Evolutionary conservation across 2,113 vertebrate genomes (phyloP).

Genomic region (Chloebia gouldiae): DNA sequence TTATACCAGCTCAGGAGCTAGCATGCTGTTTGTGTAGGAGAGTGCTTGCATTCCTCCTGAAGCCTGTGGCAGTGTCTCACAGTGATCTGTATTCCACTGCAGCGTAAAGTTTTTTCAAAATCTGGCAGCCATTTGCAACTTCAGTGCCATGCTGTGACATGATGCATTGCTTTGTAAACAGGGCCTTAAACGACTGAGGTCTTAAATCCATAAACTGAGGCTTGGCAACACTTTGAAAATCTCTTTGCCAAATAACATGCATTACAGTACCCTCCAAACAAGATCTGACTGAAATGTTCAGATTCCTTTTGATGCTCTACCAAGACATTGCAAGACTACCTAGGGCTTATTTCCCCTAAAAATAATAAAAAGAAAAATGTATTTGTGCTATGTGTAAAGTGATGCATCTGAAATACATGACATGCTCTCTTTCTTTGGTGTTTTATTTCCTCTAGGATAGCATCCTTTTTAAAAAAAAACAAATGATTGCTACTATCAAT

Average conservation of each 20-base stretch:
- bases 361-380: not conserved
- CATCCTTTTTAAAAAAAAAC: not conserved
- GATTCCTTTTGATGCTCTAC: not conserved
- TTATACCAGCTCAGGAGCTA: not conserved
- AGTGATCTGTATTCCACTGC: conserved; percentile 11
- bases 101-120: not conserved
- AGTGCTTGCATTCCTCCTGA: not conserved
- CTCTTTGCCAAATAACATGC: not conserved
- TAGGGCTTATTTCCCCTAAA: not conserved
- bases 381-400: not conserved
- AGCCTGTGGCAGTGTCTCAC: not conserved
- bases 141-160: conserved; percentile 3
- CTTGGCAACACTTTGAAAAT: conserved; percentile 24
- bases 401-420: not conserved
- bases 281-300: not conserved
- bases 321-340: not conserved
- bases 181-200: not conserved
- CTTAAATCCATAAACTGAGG: conserved; percentile 35
- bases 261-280: not conserved
- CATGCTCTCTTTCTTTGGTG: not conserved
- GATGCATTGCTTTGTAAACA: conserved; percentile 42
- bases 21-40: not conserved
- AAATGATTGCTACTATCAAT: not conserved
- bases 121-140: conserved; percentile 27
- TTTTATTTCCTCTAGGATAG: not conserved